Evolutionary conservation across 2,797 vertebrate genomes (phyloP).

Genomic region (Gymnoscopelus microlampas): DNA sequence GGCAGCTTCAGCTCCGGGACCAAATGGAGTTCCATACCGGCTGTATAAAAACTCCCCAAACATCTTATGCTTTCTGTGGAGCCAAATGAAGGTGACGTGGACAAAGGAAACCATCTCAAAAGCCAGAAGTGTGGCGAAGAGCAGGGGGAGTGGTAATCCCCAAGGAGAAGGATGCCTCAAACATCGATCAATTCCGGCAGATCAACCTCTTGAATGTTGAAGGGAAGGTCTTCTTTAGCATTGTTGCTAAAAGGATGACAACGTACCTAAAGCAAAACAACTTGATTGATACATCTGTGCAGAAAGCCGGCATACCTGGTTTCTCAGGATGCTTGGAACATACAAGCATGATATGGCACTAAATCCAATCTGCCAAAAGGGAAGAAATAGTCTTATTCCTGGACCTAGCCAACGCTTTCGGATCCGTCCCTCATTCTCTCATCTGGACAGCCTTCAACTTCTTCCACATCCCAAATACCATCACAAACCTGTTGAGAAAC

Average conservation of each 20-base stretch:
- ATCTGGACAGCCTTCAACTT: slow-evolving; percentile 28
- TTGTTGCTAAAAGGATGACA: slow-evolving; percentile 18
- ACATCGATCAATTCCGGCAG: slow-evolving; percentile 5
- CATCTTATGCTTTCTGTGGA: slow-evolving; percentile 5
- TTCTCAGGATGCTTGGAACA: slow-evolving; percentile 28
- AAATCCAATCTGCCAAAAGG: slow-evolving; percentile 23
- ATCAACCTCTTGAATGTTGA: slow-evolving; percentile 22
- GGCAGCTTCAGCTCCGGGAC: slow-evolving; percentile 9
- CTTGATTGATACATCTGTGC: slow-evolving; percentile 4
- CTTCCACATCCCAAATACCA: slow-evolving; percentile 14
- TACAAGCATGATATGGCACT: slow-evolving; percentile 28
- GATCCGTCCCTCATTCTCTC: slow-evolving; percentile 28
- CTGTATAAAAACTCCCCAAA: slow-evolving; percentile 11
- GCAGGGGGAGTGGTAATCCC: slow-evolving; percentile 3
- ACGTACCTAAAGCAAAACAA: slow-evolving; percentile 21
- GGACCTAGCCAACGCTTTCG: slow-evolving; percentile 30
- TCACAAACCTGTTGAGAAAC: no score
- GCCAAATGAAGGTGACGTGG: background rate
- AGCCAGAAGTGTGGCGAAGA: slow-evolving; percentile 3
- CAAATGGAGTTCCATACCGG: slow-evolving; percentile 9
- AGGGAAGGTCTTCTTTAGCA: slow-evolving; percentile 24
- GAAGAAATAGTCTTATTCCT: slow-evolving; percentile 25
- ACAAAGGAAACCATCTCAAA: slow-evolving; percentile 10
- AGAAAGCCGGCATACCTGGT: slow-evolving; percentile 29
- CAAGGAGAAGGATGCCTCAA: background rate